Percentiles rank a stretch among this genome's conserved stretches.
Conservation (phyloP, 2,113 vertebrate species). For the Sinocyclocheilus maitianheensis region DNA sequence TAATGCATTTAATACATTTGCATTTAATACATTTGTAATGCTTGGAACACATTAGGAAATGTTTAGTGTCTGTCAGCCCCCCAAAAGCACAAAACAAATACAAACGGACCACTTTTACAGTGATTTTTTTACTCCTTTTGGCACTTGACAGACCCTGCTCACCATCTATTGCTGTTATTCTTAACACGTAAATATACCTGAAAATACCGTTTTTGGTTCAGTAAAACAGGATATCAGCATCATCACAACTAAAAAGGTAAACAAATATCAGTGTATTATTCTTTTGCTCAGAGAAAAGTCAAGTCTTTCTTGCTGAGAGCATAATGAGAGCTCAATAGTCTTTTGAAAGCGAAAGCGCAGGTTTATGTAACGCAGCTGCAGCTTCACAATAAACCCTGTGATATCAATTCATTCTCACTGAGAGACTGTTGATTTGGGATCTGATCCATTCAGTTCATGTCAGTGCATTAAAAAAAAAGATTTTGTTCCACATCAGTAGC, state of each 20-base stretch:
- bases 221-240: not conserved
- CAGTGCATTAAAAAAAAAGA: not conserved
- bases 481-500: not conserved
- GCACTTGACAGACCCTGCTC: not conserved
- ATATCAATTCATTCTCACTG: not conserved
- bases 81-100: not conserved
- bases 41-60: no score
- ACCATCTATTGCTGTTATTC: no score
- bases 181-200: not conserved
- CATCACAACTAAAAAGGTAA: not conserved
- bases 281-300: not conserved
- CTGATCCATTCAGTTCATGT: not conserved
- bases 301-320: not conserved
- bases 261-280: not conserved
- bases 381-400: not conserved
- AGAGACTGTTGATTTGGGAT: slow-evolving; percentile 16
- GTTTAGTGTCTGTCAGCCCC: not conserved
- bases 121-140: not conserved
- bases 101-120: not conserved
- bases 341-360: not conserved
- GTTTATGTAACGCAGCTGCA: slow-evolving; percentile 22
- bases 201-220: not conserved
- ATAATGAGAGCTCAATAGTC: slow-evolving; percentile 3
- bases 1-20: not conserved
- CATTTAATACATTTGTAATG: not conserved